Conservation (phyloP, 37 sponge, comb jelly and placozoan genomes). For the Hexactinellida sp. region DNA sequence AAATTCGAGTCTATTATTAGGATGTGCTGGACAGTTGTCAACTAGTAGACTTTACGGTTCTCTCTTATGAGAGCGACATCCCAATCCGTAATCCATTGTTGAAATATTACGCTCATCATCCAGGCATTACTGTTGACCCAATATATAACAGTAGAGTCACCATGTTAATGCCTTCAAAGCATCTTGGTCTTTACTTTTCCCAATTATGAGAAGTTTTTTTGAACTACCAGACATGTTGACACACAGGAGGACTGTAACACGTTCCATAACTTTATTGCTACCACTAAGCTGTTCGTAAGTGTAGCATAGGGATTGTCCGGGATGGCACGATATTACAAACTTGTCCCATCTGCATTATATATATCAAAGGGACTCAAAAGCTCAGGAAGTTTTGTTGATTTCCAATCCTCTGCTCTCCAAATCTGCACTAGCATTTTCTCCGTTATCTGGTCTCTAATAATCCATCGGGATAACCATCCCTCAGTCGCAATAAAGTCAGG, state of each 20-base stretch:
- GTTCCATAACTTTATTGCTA: background rate
- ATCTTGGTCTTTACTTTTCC: slow-evolving; percentile 24
- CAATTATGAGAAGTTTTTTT: slow-evolving; percentile 14
- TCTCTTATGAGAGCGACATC: background rate
- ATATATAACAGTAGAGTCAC: slow-evolving; percentile 4
- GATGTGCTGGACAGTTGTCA: slow-evolving; percentile 24
- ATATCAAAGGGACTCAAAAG: background rate
- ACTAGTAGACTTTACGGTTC: background rate
- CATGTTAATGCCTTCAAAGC: background rate
- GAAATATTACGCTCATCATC: slow-evolving; percentile 13
- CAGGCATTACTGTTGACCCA: slow-evolving; percentile 1
- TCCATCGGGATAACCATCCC: slow-evolving; percentile 16
- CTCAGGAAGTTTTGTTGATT: background rate
- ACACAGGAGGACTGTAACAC: slow-evolving; percentile 10
- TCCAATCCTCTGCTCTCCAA: background rate
- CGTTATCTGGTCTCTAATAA: background rate
- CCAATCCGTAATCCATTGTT: slow-evolving; percentile 5
- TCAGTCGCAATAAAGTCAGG: background rate
- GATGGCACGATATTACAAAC: background rate
- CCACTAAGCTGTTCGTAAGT: slow-evolving; percentile 1
- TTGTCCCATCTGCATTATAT: slow-evolving; percentile 19
- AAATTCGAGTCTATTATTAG: slow-evolving; percentile 14
- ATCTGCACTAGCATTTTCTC: background rate
- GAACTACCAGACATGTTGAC: slow-evolving; percentile 16
- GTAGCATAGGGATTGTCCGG: background rate